Evolutionary conservation across 2,113 vertebrate genomes (phyloP).

Genomic region (Podarcis cretensis): DNA sequence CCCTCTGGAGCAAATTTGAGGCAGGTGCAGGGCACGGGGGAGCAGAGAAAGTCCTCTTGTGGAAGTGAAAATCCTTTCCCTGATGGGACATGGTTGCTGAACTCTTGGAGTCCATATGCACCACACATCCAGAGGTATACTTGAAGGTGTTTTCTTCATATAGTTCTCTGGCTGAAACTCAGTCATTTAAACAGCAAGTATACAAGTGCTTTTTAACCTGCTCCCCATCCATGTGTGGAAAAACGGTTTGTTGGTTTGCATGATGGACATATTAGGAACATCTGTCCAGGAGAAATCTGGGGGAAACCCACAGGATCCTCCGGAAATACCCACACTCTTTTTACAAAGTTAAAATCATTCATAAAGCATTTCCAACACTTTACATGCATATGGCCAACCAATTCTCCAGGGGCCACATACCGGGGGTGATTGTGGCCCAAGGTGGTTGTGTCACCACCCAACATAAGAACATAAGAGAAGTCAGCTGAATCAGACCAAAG

Average conservation of each 20-base stretch:
- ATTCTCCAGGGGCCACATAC: too few relatives aligned
- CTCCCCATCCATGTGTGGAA: background rate
- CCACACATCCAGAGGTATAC: background rate
- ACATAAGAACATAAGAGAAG: too few relatives aligned
- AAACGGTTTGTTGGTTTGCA: background rate
- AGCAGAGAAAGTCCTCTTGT: too few relatives aligned
- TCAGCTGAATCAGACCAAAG: too few relatives aligned
- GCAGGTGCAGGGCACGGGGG: too few relatives aligned
- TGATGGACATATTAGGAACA: background rate
- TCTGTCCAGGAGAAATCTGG: background rate
- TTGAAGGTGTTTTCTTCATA: background rate
- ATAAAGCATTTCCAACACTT: background rate
- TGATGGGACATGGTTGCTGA: too few relatives aligned
- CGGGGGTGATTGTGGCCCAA: too few relatives aligned
- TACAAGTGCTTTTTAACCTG: background rate
- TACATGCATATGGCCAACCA: background rate
- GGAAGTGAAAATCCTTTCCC: too few relatives aligned
- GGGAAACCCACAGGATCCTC: background rate
- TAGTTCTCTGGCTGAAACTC: background rate
- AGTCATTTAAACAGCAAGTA: background rate
- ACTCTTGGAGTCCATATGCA: too few relatives aligned
- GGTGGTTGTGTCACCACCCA: too few relatives aligned
- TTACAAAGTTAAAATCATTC: background rate
- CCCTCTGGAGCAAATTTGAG: too few relatives aligned
- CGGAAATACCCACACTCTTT: background rate